Conservation (phyloP, 2,113 vertebrate genomes). For the Tachysurus fulvidraco region DNA sequence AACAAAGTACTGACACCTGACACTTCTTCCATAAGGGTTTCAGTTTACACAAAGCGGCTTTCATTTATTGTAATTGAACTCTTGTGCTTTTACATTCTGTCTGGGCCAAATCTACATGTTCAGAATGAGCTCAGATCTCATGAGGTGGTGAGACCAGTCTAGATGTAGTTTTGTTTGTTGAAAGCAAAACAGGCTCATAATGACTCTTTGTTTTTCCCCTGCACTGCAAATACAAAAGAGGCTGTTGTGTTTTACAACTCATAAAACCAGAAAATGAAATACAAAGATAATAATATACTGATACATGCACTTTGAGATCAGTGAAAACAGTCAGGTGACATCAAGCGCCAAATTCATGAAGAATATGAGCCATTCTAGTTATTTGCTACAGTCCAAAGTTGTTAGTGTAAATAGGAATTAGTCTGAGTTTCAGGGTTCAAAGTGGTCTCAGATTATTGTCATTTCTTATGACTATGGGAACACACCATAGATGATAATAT, state of each 20-base stretch:
- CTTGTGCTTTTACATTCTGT: background rate
- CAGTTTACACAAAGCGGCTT: background rate
- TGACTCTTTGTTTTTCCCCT: background rate
- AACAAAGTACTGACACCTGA: background rate
- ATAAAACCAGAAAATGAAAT: background rate
- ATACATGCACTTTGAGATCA: background rate
- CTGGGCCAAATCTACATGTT: background rate
- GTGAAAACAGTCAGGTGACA: background rate
- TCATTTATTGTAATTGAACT: background rate
- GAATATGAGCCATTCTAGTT: background rate
- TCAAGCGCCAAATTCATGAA: background rate
- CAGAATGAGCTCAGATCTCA: background rate
- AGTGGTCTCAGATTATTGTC: background rate
- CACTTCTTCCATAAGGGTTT: background rate
- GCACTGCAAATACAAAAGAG: no score
- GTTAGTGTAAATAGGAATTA: background rate
- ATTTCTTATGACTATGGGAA: background rate
- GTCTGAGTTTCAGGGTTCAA: background rate
- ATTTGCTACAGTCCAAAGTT: background rate
- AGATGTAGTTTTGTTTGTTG: background rate
- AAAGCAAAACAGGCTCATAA: background rate
- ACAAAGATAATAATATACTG: background rate
- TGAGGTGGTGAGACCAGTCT: background rate
- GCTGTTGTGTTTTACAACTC: background rate
- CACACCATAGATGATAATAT: background rate